These are phyloP conservation scores for Adelosebastes latens DNA, from an alignment of 2,797 vertebrate species.

Conservation along the genomic window DNA sequence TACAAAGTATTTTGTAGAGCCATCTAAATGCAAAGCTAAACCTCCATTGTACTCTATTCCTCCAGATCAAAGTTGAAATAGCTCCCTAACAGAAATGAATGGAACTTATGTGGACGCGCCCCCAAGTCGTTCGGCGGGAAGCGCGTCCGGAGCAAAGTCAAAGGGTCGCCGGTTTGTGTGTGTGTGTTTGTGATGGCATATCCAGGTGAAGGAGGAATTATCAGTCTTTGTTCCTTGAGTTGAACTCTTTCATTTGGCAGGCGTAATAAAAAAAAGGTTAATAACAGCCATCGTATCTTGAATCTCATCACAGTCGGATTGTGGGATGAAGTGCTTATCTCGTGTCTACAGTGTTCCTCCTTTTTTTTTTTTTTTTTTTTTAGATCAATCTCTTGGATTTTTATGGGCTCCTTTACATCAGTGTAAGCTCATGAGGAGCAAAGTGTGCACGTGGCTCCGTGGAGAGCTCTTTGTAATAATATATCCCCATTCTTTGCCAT, in stretches of 20 bases:
- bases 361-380: not conserved
- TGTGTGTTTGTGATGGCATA: conserved; percentile 27
- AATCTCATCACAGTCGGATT: conserved; percentile 7
- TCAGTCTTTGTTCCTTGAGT: conserved; percentile 17
- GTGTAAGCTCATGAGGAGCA: conserved; percentile 12
- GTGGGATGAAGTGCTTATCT: conserved; percentile 20
- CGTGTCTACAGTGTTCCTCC: not conserved
- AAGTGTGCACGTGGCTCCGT: conserved; percentile 26
- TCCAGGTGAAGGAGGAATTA: conserved; percentile 66
- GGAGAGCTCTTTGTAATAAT: conserved; percentile 65
- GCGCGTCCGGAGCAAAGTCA: conserved; percentile 54
- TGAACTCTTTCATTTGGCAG: conserved; percentile 23
- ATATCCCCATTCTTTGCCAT: conserved; percentile 61
- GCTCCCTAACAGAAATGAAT: conserved; percentile 44
- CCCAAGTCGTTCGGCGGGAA: conserved; percentile 51
- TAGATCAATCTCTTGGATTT: conserved; percentile 13
- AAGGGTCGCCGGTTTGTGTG: conserved; percentile 20
- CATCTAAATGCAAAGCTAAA: not conserved
- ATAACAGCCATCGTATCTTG: conserved; percentile 1
- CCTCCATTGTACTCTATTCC: not conserved
- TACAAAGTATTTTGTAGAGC: not conserved
- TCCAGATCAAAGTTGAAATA: conserved; percentile 60
- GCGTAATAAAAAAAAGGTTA: conserved; percentile 21
- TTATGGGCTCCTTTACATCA: conserved; percentile 41
- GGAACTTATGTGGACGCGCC: conserved; percentile 35